Percentiles rank a stretch among this genome's conserved stretches.
phyloP scores from a whole-genome alignment of 2,113 vertebrate genomes.

The Promerops cafer region DNA sequence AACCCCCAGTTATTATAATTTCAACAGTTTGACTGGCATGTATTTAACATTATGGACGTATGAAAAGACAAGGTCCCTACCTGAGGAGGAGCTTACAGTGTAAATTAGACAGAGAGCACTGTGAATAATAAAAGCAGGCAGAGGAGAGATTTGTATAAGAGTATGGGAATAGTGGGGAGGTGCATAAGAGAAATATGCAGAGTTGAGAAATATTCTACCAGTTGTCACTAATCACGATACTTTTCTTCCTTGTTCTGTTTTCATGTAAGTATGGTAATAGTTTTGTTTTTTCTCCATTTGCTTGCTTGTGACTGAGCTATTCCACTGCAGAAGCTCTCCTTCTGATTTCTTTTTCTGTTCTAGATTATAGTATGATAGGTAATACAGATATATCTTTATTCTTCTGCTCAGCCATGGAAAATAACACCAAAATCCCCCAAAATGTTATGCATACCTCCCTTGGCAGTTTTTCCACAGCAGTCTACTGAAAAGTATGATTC shows the following conservation, averaged over 20 bases:
- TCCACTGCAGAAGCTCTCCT: background rate
- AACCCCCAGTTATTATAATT: background rate
- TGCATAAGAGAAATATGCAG: background rate
- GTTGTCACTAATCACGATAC: background rate
- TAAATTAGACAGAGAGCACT: constrained; percentile 22
- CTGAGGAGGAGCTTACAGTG: constrained; percentile 11
- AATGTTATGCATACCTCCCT: background rate
- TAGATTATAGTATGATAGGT: background rate
- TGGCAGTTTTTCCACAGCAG: background rate
- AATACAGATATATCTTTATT: background rate
- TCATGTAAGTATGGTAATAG: background rate
- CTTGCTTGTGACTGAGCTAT: background rate
- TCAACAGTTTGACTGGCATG: constrained; percentile 20
- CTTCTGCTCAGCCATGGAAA: background rate
- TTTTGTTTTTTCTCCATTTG: background rate
- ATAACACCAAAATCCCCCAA: background rate
- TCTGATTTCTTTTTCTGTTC: background rate
- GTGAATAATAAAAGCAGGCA: constrained; percentile 5
- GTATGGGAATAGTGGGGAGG: background rate
- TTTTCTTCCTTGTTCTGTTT: constrained; percentile 16
- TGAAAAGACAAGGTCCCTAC: constrained; percentile 16
- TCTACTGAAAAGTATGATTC: background rate
- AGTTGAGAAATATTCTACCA: background rate
- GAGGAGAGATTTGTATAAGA: background rate
- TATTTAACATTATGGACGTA: constrained; percentile 13